These are phyloP conservation scores for Nomada flava DNA, from an alignment of 2,888 invertebrate genomes.

Conservation along the genomic window DNA sequence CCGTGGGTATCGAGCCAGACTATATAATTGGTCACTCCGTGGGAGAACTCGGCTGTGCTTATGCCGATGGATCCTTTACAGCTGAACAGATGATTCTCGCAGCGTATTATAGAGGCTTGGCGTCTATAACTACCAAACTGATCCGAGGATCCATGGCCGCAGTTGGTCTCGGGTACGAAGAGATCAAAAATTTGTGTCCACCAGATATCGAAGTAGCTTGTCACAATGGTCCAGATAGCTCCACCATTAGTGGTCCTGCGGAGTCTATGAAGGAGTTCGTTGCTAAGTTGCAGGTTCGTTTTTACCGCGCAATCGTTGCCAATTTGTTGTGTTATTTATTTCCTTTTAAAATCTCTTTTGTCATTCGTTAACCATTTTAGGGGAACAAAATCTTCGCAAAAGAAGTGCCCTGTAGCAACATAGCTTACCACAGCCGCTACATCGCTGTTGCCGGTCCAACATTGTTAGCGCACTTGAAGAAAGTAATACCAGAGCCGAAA, in stretches of 20 bases:
- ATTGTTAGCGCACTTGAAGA: conserved; percentile 87
- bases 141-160: conserved; percentile 95
- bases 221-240: conserved; percentile 93
- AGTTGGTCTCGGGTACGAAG: conserved; percentile 88
- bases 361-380: conserved; percentile 75
- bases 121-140: conserved; percentile 76
- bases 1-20: conserved; percentile 88
- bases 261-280: conserved; percentile 89
- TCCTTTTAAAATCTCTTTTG: not conserved
- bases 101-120: conserved; percentile 78
- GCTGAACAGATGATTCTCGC: conserved; percentile 79
- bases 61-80: conserved; percentile 96
- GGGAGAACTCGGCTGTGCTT: conserved; percentile 97
- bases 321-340: not conserved
- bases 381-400: conserved; percentile 92
- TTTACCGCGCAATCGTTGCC: not conserved
- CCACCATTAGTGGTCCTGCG: conserved; percentile 95
- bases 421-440: conserved; percentile 95
- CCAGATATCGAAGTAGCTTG: conserved; percentile 93
- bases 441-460: conserved; percentile 90
- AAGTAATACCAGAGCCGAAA: conserved; percentile 89
- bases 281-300: conserved; percentile 85
- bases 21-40: conserved; percentile 95
- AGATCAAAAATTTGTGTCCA: conserved; percentile 88
- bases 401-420: conserved; percentile 93